phyloP scores from a whole-genome alignment of 2,113 vertebrate species.

The Rhizomys pruinosus region DNA sequence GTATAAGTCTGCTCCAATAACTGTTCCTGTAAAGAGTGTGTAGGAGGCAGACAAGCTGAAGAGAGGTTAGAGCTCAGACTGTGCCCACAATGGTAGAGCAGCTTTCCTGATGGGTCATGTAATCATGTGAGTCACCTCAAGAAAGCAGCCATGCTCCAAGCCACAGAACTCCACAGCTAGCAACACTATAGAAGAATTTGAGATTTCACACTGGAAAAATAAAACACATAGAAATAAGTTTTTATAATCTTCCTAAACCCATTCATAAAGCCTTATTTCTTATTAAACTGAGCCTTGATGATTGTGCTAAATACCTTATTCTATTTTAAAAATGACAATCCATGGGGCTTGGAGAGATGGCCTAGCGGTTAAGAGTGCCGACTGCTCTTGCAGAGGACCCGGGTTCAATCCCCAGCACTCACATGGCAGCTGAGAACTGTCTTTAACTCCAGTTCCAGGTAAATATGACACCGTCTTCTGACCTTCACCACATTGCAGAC shows the following conservation, averaged over 20 bases:
- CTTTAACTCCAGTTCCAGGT: too few relatives aligned
- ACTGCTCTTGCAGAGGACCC: too few relatives aligned
- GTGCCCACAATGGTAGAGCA: background rate
- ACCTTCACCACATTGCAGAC: too few relatives aligned
- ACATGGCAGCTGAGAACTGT: too few relatives aligned
- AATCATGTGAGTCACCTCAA: slow-evolving; percentile 46
- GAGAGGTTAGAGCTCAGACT: background rate
- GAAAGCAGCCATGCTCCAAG: slow-evolving; percentile 29
- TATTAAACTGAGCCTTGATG: too few relatives aligned
- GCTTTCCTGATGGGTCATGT: slow-evolving; percentile 32
- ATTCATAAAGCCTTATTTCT: slow-evolving; percentile 1
- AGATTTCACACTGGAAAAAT: background rate
- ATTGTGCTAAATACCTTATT: accelerated
- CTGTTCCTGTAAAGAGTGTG: slow-evolving; percentile 12
- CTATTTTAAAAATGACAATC: background rate
- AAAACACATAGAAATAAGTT: too few relatives aligned
- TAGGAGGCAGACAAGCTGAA: background rate
- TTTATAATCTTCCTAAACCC: background rate
- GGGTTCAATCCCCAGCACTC: too few relatives aligned
- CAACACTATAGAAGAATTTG: background rate
- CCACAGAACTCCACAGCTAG: background rate
- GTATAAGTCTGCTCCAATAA: slow-evolving; percentile 35
- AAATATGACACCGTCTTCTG: too few relatives aligned
- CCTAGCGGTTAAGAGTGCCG: too few relatives aligned
- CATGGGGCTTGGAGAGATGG: too few relatives aligned